Conservation (phyloP, 1,140 invertebrate genomes). For the Colletes latitarsis region DNA sequence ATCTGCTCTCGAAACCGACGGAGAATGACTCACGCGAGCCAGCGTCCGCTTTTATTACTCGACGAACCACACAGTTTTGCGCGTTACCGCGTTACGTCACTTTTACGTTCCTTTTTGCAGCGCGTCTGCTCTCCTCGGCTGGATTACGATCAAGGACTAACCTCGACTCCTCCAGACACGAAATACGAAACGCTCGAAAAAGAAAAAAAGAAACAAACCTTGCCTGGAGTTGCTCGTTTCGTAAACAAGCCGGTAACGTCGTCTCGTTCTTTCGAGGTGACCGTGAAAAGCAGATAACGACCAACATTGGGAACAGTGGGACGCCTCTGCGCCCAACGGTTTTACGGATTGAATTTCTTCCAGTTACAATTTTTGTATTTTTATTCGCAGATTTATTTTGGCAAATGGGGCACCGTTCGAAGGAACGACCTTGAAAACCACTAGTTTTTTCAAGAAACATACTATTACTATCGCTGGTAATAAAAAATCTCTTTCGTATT, state of each 20-base stretch:
- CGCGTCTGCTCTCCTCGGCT: neutral
- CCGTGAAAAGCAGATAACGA: neutral
- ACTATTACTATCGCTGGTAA: too few relatives aligned
- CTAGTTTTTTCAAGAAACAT: too few relatives aligned
- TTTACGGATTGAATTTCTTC: too few relatives aligned
- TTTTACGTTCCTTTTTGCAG: slow-evolving; percentile 31
- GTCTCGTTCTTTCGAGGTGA: neutral
- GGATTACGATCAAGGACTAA: slow-evolving; percentile 19
- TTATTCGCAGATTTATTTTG: too few relatives aligned
- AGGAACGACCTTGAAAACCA: too few relatives aligned
- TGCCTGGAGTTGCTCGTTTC: neutral
- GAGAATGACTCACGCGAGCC: slow-evolving; percentile 49
- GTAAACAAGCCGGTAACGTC: neutral
- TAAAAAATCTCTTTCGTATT: too few relatives aligned
- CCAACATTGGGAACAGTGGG: too few relatives aligned
- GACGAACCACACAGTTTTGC: slow-evolving; percentile 21
- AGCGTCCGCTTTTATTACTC: slow-evolving; percentile 44
- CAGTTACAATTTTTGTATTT: too few relatives aligned
- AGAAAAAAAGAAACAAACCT: neutral
- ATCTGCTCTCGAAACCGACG: slow-evolving; percentile 45
- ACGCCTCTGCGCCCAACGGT: too few relatives aligned
- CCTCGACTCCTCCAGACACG: neutral
- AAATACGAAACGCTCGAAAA: slow-evolving; percentile 14
- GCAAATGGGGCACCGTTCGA: too few relatives aligned
- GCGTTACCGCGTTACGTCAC: slow-evolving; percentile 46